phyloP scores from a whole-genome alignment of 2,888 invertebrate genomes.

The Emmelina monodactyla region DNA sequence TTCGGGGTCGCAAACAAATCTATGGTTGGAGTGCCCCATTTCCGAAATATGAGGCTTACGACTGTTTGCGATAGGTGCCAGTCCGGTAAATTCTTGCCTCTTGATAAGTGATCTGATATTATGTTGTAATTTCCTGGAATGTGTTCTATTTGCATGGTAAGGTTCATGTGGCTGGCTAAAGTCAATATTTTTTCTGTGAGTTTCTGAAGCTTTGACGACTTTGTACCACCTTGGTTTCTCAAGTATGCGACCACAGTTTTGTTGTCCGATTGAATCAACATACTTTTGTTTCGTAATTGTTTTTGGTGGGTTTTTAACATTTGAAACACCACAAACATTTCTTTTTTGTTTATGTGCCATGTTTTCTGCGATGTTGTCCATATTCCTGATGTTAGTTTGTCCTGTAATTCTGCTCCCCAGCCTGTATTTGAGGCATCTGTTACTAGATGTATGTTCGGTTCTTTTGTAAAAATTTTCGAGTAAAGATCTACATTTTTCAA shows the following conservation, averaged over 20 bases:
- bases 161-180: constrained; percentile 2
- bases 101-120: constrained; percentile 16
- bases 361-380: constrained; percentile 12
- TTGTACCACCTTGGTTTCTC: constrained; percentile 16
- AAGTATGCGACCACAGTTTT: constrained; percentile 16
- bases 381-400: constrained; percentile 8
- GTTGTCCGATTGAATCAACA: constrained; percentile 19
- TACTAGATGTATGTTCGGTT: constrained; percentile 5
- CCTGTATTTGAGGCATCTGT: constrained; percentile 12
- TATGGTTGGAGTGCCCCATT: constrained; percentile 10
- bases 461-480: constrained; percentile 2
- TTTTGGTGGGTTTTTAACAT: constrained; percentile 4
- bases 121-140: constrained; percentile 19
- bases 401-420: constrained; percentile 13
- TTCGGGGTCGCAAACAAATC: constrained; percentile 12
- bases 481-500: constrained; percentile 1
- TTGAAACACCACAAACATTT: constrained; percentile 15
- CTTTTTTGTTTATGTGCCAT: constrained; percentile 19
- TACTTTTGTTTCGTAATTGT: background rate
- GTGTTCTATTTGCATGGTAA: too few relatives aligned
- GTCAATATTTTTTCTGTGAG: background rate
- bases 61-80: constrained; percentile 13
- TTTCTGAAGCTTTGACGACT: constrained; percentile 2
- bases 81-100: constrained; percentile 12
- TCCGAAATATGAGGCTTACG: constrained; percentile 7